Evolutionary conservation across 2,113 vertebrate genomes (phyloP).

Genomic region (Dipodomys stephensi): DNA sequence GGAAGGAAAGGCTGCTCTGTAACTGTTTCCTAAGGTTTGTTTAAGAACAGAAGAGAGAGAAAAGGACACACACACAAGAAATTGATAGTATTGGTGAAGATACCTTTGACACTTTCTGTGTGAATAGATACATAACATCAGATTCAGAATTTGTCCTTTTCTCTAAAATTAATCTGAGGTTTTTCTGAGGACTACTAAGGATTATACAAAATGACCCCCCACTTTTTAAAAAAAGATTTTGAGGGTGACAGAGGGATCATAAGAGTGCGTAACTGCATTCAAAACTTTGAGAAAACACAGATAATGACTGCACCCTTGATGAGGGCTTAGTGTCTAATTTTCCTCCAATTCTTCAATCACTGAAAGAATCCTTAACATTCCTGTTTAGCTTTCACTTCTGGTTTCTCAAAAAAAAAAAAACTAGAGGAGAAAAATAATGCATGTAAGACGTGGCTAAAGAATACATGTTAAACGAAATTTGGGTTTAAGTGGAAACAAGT

Average conservation of each 20-base stretch:
- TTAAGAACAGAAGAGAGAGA: not conserved
- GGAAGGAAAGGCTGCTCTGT: not conserved
- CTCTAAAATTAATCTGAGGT: not conserved
- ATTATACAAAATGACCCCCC: not conserved
- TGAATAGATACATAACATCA: not conserved
- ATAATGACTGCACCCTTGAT: not conserved
- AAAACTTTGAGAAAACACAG: not conserved
- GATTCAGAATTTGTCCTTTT: not conserved
- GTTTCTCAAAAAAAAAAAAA: slow-evolving; percentile 38
- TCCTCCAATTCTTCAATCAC: not conserved
- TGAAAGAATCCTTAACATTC: not conserved
- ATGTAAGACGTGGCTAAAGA: slow-evolving; percentile 81
- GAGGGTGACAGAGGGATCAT: not conserved
- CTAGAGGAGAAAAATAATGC: slow-evolving; percentile 47
- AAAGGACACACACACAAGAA: not conserved
- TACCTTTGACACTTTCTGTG: not conserved
- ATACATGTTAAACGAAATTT: slow-evolving; percentile 83
- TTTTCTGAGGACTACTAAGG: slow-evolving; percentile 7
- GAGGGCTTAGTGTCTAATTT: not conserved
- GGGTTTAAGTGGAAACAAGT: slow-evolving; percentile 86
- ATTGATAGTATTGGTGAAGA: not conserved
- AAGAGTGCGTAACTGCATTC: not conserved
- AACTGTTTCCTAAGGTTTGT: not conserved
- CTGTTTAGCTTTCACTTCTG: slow-evolving; percentile 72
- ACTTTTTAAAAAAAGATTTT: not conserved